phyloP scores from a whole-genome alignment of 1,140 invertebrate species.

The Lepidurus arcticus region DNA sequence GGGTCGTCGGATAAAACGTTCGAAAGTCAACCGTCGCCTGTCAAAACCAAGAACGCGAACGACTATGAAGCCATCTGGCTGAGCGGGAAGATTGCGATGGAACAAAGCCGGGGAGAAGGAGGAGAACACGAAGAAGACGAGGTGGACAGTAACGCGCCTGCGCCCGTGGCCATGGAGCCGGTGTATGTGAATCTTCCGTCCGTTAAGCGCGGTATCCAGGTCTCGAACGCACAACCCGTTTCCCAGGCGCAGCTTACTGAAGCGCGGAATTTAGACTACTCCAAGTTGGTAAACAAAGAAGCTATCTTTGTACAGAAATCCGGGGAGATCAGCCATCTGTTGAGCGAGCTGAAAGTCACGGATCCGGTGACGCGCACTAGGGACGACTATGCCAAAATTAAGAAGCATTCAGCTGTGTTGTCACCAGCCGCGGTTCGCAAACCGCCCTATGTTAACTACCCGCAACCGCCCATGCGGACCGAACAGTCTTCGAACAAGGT shows the following conservation, averaged over 20 bases:
- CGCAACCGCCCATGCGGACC: not conserved
- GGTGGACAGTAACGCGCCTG: not conserved
- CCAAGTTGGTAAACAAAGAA: constrained; percentile 24
- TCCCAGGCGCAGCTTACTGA: not conserved
- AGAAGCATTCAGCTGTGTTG: constrained; percentile 22
- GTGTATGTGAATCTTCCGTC: constrained; percentile 7
- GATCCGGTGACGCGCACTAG: constrained; percentile 7
- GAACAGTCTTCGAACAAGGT: not conserved
- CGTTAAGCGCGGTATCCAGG: not conserved
- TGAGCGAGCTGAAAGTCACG: constrained; percentile 25
- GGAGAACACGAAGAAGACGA: not conserved
- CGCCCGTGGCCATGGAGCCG: not conserved
- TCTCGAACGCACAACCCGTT: not conserved
- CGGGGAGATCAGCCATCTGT: constrained; percentile 31
- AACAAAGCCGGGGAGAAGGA: not conserved
- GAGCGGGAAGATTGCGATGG: not conserved
- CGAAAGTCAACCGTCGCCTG: not conserved
- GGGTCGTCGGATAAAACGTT: not conserved
- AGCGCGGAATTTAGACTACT: not conserved
- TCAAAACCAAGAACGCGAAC: constrained; percentile 22
- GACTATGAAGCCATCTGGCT: constrained; percentile 34
- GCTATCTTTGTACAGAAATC: constrained; percentile 34
- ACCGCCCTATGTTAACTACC: constrained; percentile 24
- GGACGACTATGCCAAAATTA: constrained; percentile 26
- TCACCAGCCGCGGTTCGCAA: not conserved